Evolutionary conservation across 1,140 invertebrate species (phyloP).

Genomic region (Eupeodes corollae): DNA sequence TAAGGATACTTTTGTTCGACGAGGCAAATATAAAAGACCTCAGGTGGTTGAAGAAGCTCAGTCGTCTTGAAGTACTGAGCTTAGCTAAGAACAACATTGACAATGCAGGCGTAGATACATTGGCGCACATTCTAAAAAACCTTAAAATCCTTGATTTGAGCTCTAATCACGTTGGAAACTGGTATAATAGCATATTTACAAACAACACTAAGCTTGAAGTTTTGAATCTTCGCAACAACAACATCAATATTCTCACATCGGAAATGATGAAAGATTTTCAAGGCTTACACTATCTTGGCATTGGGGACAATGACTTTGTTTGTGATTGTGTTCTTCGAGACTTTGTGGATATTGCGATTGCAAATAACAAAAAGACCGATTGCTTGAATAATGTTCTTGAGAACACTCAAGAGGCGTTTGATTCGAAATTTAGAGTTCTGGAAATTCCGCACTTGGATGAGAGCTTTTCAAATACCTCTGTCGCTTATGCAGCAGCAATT

Average conservation of each 20-base stretch:
- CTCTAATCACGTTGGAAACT: conserved; percentile 40
- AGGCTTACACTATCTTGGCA: conserved; percentile 30
- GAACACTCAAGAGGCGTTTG: not conserved
- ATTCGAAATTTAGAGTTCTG: not conserved
- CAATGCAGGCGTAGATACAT: conserved; percentile 14
- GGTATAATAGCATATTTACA: conserved; percentile 36
- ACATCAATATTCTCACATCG: conserved; percentile 40
- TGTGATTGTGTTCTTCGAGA: conserved; percentile 42
- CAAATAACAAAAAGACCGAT: conserved; percentile 22
- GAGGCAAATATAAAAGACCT: conserved; percentile 34
- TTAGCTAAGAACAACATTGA: conserved; percentile 40
- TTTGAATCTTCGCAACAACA: conserved; percentile 40
- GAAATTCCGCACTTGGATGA: no score
- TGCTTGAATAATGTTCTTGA: conserved; percentile 15
- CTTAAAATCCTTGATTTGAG: conserved; percentile 41
- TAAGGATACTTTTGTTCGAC: conserved; percentile 40
- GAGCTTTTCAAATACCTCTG: no score
- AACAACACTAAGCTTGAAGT: conserved; percentile 34
- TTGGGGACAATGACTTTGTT: conserved; percentile 42
- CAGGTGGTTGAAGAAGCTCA: conserved; percentile 29
- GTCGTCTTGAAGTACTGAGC: conserved; percentile 36
- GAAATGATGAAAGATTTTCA: conserved; percentile 39
- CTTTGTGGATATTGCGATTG: conserved; percentile 36
- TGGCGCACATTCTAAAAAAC: conserved; percentile 26
- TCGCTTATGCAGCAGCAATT: not conserved